These are phyloP conservation scores for Cynocephalus volans DNA, from an alignment of 2,113 vertebrate genomes.

Conservation along the genomic window DNA sequence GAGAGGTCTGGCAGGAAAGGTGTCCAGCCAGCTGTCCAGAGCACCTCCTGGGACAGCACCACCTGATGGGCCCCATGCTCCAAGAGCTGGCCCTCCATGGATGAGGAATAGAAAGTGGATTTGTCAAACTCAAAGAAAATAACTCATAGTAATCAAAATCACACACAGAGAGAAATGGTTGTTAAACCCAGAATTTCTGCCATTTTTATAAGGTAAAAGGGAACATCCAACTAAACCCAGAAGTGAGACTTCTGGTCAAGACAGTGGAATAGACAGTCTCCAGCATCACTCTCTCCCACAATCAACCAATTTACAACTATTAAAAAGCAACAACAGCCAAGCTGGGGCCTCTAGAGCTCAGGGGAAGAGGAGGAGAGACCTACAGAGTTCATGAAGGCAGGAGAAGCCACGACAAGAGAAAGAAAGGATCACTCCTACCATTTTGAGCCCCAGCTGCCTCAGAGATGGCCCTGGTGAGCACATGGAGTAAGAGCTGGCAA, in stretches of 20 bases:
- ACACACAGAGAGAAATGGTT: not conserved
- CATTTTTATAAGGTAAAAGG: not conserved
- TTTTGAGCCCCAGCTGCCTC: too few species aligned
- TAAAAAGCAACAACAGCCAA: too few species aligned
- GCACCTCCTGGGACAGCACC: not conserved
- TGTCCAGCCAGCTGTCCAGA: constrained; percentile 7
- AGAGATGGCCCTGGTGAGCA: too few species aligned
- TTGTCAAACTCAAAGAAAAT: not conserved
- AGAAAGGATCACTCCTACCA: too few species aligned
- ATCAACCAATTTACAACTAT: too few species aligned
- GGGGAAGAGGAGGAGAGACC: too few species aligned
- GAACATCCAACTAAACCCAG: not conserved
- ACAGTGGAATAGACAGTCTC: too few species aligned
- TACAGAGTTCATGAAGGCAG: too few species aligned
- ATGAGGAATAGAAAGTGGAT: not conserved
- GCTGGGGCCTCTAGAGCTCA: too few species aligned
- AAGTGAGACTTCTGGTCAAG: not conserved
- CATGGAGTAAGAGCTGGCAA: too few species aligned
- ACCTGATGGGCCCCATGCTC: not conserved
- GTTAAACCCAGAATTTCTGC: constrained; percentile 26
- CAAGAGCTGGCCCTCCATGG: not conserved
- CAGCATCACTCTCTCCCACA: too few species aligned
- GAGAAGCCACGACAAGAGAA: too few species aligned
- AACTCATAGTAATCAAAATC: constrained; percentile 14
- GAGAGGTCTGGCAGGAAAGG: not conserved